phyloP scores from a whole-genome alignment of 1,140 invertebrate species.

The Brachionus calyciflorus region DNA sequence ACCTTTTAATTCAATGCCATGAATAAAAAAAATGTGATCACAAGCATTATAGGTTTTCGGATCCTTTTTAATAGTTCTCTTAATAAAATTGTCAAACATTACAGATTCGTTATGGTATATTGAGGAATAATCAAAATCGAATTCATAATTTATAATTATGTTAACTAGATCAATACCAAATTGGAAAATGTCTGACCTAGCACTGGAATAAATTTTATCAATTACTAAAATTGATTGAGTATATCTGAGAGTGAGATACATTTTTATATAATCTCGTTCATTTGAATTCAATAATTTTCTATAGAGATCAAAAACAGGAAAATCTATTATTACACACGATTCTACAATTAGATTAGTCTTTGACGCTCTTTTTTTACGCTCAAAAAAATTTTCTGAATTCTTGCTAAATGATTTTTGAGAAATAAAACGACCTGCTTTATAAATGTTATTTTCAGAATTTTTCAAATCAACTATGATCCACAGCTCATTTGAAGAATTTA shows the following conservation, averaged over 20 bases:
- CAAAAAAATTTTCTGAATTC: not conserved
- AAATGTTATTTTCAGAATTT: not conserved
- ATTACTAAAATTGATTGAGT: not conserved
- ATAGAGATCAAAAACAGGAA: not conserved
- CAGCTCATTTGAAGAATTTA: not conserved
- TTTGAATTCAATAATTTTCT: not conserved
- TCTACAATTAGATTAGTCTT: not conserved
- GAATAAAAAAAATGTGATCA: slow-evolving; percentile 14
- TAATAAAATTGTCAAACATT: not conserved
- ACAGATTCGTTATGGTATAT: not conserved
- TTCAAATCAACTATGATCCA: slow-evolving; percentile 1
- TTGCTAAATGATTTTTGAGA: not conserved
- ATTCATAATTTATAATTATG: not conserved
- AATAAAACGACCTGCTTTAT: not conserved
- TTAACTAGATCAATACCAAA: not conserved
- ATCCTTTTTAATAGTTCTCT: not conserved
- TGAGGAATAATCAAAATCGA: not conserved
- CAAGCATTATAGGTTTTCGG: not conserved
- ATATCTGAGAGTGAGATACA: not conserved
- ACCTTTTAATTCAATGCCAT: not conserved
- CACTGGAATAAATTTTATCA: not conserved
- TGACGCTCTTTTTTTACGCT: not conserved
- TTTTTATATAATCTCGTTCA: not conserved
- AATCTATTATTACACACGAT: slow-evolving; percentile 10
- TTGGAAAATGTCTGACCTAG: not conserved